phyloP scores from a whole-genome alignment of 2,888 invertebrate genomes.

The Oligia latruncula region DNA sequence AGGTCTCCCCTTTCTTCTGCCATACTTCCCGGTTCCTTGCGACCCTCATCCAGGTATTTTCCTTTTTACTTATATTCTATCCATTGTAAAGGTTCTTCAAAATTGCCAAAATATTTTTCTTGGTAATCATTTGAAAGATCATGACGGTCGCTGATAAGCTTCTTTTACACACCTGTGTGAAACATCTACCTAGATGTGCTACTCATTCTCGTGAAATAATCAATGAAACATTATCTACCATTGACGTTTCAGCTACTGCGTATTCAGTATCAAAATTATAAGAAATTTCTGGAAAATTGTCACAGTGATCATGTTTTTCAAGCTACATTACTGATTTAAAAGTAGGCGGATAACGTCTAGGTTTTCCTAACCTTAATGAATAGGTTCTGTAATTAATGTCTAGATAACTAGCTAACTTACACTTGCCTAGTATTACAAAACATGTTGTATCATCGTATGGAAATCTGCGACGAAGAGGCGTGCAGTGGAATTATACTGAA shows the following conservation, averaged over 20 bases:
- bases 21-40: too few relatives aligned
- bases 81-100: background rate
- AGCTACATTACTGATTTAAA: conserved; percentile 5
- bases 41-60: too few relatives aligned
- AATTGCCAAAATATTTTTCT: background rate
- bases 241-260: background rate
- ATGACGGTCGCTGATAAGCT: background rate
- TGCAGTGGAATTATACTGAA: conserved; percentile 53
- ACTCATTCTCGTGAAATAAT: background rate
- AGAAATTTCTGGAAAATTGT: background rate
- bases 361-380: conserved; percentile 21
- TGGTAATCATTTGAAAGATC: too few relatives aligned
- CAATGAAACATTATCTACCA: background rate
- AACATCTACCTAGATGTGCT: background rate
- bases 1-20: too few relatives aligned
- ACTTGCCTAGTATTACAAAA: conserved; percentile 30
- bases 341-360: conserved; percentile 5
- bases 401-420: conserved; percentile 16
- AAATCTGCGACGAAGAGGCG: background rate
- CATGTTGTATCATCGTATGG: conserved; percentile 41
- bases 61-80: background rate
- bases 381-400: conserved; percentile 22
- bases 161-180: background rate
- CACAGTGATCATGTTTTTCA: background rate
- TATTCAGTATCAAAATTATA: background rate